Base-by-base conservation (phyloP, 2,113 vertebrate genomes). In the Chascanopsetta lugubris region DNA sequence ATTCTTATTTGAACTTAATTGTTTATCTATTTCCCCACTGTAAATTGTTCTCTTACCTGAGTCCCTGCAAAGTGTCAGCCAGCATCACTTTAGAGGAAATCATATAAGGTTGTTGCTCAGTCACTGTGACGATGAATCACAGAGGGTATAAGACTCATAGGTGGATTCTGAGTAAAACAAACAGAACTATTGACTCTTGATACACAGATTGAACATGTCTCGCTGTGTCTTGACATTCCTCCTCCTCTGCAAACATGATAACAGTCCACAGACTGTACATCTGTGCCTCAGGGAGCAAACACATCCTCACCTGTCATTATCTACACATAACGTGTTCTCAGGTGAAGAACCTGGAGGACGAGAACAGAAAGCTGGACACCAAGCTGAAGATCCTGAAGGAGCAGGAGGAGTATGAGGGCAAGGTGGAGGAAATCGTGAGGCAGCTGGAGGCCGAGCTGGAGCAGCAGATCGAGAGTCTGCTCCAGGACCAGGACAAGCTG, bases 271-370 rank as follows among this genome's bases (percentile, higher is more conserved):
- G 21, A n/a, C n/a, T n/a, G n/a, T n/a, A 5, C 50, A 65, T 25
- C 12, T n/a, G n/a, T n/a, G n/a, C 55, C 25, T 22, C 15, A 18
- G 8, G 26, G 34, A 22, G 3, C 10, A 21, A 21, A 38, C 38
- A 38, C 24, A 10, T 25, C 40, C 27, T 24, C 36, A 25, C 56
- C 46, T 51, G 15, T 22, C 15, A 43, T 61, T 46, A 25, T 34
- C 21, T 21, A 29, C 32, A 34, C 32, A 34, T 17, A 4, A 38
- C 34, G 15, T 38, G 34, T 38, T 18, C 6, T 2, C 17, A 94
- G 93, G 85, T 92, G 21, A 90, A 91, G 36, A 5, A 80, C 12
- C 81, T 92, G 61, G 93, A 94, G 75, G 74, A 92, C 8, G 77
- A 93, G 74, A 94, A 93, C 48, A 89, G 83, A 50, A 63, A 79